Base-by-base conservation (phyloP, 2,797 vertebrate genomes). In the Catamblyrhynchus diadema region DNA sequence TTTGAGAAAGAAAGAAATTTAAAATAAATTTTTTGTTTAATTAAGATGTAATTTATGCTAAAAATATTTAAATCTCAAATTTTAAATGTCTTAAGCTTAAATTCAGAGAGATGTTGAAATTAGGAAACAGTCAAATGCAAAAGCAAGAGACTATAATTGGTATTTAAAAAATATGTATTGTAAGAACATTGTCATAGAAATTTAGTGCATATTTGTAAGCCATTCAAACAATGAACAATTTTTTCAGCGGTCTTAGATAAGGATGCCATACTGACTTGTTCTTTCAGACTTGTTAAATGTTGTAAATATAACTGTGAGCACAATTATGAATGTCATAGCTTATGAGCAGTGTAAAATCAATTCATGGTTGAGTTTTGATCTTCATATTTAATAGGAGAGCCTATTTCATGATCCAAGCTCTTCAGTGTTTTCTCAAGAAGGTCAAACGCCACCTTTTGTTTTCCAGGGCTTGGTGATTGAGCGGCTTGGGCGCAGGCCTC, bases 401-500 rank as follows among this genome's bases (percentile, higher is more conserved):
- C 2, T 37, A 23, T 35, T 62, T n/a, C 1, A 4, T 42, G 10
- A 9, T 70, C 54, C 32, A 21, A 51, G 27, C 53, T 50, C 7
- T 72, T 79, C 44, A 79, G 27, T 51, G 33, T 7, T 82, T 75
- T 69, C 35, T 65, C 27, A 61, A n/a, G 35, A 37, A 64, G 84
- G 28, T 67, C 12, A 73, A 54, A 37, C 65, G 44, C 1, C 30
- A 7, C 11, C 15, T 90, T 23, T 69, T 92, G 27, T 45, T 81
- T 50, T 88, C 33, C 94, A 99, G 99, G 98, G 99, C 30, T 96
- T 99, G 84, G 98, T 99, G 67, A 98, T 99, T 10, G 99, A 99
- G 67, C 97, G 97, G 5, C 97, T 99, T 1, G 99, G 99, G 17
- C 98, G 99, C 60, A 98, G 98, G 48, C 98, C 98, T 18, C 98